These are phyloP conservation scores for Tholera decimalis DNA, from an alignment of 2,888 invertebrate genomes.

Conservation along the genomic window DNA sequence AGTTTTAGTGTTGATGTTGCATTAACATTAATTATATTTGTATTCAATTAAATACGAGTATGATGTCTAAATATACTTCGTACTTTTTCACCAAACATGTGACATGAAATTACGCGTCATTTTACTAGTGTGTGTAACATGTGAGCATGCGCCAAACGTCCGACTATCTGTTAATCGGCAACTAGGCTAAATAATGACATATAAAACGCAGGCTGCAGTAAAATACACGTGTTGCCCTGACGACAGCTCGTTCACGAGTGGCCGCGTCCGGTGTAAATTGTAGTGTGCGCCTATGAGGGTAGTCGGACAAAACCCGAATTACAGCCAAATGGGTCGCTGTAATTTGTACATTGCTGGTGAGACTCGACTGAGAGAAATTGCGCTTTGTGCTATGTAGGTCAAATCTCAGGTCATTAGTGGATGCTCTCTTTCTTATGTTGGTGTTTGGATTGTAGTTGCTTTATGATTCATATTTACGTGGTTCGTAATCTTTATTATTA, in stretches of 20 bases:
- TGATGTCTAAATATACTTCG: background rate
- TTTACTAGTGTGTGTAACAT: constrained; percentile 34
- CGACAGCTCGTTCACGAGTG: constrained; percentile 75
- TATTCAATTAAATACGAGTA: background rate
- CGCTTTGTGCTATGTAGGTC: constrained; percentile 70
- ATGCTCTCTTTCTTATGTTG: constrained; percentile 33
- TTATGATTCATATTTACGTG: background rate
- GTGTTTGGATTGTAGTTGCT: constrained; percentile 8
- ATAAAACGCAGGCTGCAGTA: constrained; percentile 85
- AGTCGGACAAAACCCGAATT: constrained; percentile 82
- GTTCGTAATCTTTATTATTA: background rate
- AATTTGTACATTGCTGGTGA: constrained; percentile 80
- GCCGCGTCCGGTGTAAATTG: constrained; percentile 86
- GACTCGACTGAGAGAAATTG: constrained; percentile 75
- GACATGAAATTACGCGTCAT: background rate
- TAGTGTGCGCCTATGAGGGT: constrained; percentile 77
- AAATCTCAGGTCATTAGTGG: constrained; percentile 57
- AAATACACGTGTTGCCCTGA: constrained; percentile 81
- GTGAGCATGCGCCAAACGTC: constrained; percentile 50
- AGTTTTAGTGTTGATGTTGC: background rate
- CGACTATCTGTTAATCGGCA: constrained; percentile 68
- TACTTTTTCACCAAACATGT: background rate
- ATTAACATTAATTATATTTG: background rate
- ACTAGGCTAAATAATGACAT: constrained; percentile 71
- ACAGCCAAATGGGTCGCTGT: constrained; percentile 81